Conservation (phyloP, 2,797 vertebrate species). For the Bovichtus variegatus region DNA sequence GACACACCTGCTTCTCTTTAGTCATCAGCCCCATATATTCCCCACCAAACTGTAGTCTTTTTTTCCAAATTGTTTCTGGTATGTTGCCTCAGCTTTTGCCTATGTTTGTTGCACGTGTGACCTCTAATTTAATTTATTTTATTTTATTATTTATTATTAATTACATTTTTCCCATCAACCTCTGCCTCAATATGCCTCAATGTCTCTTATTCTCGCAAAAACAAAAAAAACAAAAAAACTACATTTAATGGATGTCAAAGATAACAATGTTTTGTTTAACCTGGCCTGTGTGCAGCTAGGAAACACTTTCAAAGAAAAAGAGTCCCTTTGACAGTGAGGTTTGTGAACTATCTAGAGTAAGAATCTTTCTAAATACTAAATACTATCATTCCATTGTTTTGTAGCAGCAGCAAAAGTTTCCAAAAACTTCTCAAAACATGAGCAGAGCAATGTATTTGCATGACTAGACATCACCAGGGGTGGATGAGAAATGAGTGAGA, state of each 20-base stretch:
- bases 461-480: not conserved
- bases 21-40: not conserved
- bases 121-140: not conserved
- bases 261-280: not conserved
- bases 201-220: not conserved
- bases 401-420: not conserved
- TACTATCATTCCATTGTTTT: not conserved
- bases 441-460: constrained; percentile 23
- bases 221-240: not conserved
- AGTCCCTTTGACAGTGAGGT: not conserved
- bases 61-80: not conserved
- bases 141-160: too few relatives aligned
- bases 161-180: not conserved
- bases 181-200: not conserved
- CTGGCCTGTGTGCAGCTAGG: not conserved
- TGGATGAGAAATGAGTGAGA: constrained; percentile 23
- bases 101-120: not conserved
- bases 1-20: constrained; percentile 7
- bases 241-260: not conserved
- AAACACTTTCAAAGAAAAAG: not conserved
- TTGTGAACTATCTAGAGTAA: not conserved
- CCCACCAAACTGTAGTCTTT: not conserved
- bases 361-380: not conserved
- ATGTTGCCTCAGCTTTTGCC: not conserved
- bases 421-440: not conserved